Evolutionary conservation across 2,113 vertebrate genomes (phyloP).

Genomic region (Aplodontia rufa): DNA sequence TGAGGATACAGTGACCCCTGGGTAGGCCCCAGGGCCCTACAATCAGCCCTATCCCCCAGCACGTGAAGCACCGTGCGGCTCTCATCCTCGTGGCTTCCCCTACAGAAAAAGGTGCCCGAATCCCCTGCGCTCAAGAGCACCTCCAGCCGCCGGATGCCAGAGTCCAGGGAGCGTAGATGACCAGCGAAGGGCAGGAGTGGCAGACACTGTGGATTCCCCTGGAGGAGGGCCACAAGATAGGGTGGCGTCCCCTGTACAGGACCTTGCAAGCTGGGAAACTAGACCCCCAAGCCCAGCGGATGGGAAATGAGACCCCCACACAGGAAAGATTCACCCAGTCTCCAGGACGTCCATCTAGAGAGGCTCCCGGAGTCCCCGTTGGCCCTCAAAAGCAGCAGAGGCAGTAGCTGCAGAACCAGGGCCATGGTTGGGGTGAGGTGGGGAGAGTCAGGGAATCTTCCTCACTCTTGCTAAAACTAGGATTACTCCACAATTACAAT

Average conservation of each 20-base stretch:
- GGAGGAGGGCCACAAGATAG: conserved; percentile 53
- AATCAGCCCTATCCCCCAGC: conserved; percentile 57
- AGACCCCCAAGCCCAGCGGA: conserved; percentile 77
- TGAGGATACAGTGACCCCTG: conserved; percentile 25
- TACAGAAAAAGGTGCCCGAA: conserved; percentile 77
- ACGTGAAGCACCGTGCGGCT: conserved; percentile 61
- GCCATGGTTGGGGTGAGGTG: conserved; percentile 63
- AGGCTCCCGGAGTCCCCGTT: conserved; percentile 40
- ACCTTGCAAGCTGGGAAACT: conserved; percentile 75
- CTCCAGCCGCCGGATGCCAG: conserved; percentile 85
- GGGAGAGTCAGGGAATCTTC: neutral
- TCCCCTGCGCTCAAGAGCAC: conserved; percentile 85
- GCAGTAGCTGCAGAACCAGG: conserved; percentile 61
- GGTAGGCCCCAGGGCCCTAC: neutral
- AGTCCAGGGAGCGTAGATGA: conserved; percentile 65
- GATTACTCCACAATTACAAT: neutral
- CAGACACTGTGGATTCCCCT: conserved; percentile 26
- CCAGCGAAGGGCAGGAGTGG: conserved; percentile 54
- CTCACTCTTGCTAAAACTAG: no score
- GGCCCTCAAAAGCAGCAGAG: conserved; percentile 45
- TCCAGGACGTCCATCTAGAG: conserved; percentile 60
- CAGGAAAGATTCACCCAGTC: conserved; percentile 76
- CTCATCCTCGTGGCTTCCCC: conserved; percentile 42
- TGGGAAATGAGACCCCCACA: conserved; percentile 54
- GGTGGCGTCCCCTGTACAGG: conserved; percentile 71